Conservation (phyloP, 2,888 invertebrate genomes). For the Drosophila anomelani region DNA sequence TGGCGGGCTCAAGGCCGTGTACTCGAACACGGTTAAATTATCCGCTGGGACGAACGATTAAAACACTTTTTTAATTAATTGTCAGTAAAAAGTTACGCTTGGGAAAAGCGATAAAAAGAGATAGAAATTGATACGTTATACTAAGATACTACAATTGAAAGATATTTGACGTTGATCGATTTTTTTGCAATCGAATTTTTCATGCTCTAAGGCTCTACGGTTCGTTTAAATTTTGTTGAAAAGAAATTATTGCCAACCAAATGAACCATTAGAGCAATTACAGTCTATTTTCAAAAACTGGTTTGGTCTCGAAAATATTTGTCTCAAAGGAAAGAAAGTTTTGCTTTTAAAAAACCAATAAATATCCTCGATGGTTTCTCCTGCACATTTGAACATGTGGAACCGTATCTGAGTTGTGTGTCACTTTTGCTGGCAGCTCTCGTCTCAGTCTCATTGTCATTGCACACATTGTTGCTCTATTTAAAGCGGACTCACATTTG, state of each 20-base stretch:
- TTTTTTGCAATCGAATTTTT: too few relatives aligned
- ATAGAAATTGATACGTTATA: too few relatives aligned
- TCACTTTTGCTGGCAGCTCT: constrained; percentile 38
- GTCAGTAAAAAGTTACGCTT: neutral
- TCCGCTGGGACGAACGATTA: constrained; percentile 26
- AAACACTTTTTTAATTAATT: constrained; percentile 7
- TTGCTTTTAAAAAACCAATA: constrained; percentile 19
- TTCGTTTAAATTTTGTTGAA: neutral
- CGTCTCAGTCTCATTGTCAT: constrained; percentile 40
- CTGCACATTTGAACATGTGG: constrained; percentile 23
- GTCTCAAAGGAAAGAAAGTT: neutral
- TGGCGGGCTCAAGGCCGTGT: constrained; percentile 32
- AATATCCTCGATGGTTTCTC: constrained; percentile 8
- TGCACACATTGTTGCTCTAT: constrained; percentile 45
- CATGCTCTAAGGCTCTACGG: too few relatives aligned
- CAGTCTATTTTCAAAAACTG: neutral
- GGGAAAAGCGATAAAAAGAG: too few relatives aligned
- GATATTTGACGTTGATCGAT: too few relatives aligned
- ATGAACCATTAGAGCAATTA: neutral
- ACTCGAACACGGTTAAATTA: constrained; percentile 6
- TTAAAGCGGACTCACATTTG: constrained; percentile 37
- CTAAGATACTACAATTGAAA: too few relatives aligned
- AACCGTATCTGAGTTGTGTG: constrained; percentile 25
- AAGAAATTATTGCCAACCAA: neutral
- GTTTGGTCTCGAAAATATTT: neutral